Evolutionary conservation across 2,888 invertebrate species (phyloP), one percentile per base, ranked within the genome.

Genomic region (Caenorhabditis virilis): DNA sequence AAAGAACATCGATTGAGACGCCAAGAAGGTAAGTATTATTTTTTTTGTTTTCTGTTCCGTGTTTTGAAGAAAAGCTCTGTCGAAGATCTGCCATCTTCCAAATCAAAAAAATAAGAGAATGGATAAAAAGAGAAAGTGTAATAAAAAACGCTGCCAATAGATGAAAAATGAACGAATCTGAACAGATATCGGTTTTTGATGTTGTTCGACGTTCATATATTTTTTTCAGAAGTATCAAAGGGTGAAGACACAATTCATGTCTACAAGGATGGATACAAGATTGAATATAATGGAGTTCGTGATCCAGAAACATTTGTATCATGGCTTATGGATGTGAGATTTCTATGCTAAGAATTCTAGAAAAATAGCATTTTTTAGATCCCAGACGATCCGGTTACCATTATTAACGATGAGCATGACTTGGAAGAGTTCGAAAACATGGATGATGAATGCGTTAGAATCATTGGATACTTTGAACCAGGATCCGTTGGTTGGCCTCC

Each of bases 341-440:
- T 15, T 16, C 6, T 30, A 42, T 30, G n/a, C 13, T 16, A n/a
- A n/a, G n/a, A n/a, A n/a, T n/a, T n/a, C n/a, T n/a, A n/a, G n/a
- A n/a, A n/a, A n/a, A 27, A 7, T 18, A 30, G 2, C 9, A 22
- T n/a, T 30, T 50, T 76, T 36, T 47, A 82, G 82, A 81, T 83
- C 47, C 83, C 83, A 26, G 83, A 83, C 59, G 83, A 83, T 50
- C 83, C 83, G 33, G 78, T 83, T 30, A 83, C 83, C 18, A 83
- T 83, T 54, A 83, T 83, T 67, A 82, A 83, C 62, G 83, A 83
- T 59, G 74, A 82, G 46, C 78, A 82, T 49, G 83, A 83, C 48
- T 64, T 81, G 47, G 80, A 82, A 41, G 82, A 83, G 51, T 83
- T 82, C 53, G 83, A 83, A 38, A 77, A 77, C 20, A 69, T 83